These are phyloP conservation scores for Heterotis niloticus DNA, from an alignment of 2,113 vertebrate species.

Conservation along the genomic window DNA sequence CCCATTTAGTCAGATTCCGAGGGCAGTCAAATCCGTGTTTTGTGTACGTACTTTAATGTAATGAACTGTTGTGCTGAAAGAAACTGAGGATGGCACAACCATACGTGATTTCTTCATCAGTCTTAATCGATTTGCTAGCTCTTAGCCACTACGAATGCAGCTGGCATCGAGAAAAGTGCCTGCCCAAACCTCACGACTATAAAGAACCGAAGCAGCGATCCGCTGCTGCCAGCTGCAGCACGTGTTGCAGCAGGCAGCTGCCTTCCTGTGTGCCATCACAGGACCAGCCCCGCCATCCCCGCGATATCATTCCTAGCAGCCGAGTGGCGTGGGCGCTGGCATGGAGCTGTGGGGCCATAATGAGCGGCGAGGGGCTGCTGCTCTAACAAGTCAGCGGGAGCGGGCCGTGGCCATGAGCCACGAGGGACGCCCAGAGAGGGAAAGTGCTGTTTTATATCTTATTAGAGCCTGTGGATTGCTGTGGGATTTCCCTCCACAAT, in stretches of 20 bases:
- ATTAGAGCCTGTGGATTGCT: background rate
- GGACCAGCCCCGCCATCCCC: too few relatives aligned
- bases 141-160: background rate
- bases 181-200: too few relatives aligned
- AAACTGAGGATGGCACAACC: background rate
- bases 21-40: background rate
- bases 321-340: background rate
- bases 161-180: background rate
- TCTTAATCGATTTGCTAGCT: too few relatives aligned
- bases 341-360: slow-evolving; percentile 28
- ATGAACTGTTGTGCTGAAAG: slow-evolving; percentile 11
- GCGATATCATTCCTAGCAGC: too few relatives aligned
- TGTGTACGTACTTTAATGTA: slow-evolving; percentile 8
- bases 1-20: background rate
- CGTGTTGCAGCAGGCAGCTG: too few relatives aligned
- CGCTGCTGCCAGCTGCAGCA: background rate
- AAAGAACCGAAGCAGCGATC: background rate
- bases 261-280: too few relatives aligned
- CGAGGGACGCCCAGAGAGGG: background rate
- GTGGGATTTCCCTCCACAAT: background rate
- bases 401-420: background rate
- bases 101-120: too few relatives aligned
- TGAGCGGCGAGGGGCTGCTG: slow-evolving; percentile 19
- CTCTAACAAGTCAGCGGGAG: slow-evolving; percentile 30
- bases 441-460: slow-evolving; percentile 22